Conservation (phyloP, 2,113 vertebrate species). For the Brachyhypopomus gauderio region DNA sequence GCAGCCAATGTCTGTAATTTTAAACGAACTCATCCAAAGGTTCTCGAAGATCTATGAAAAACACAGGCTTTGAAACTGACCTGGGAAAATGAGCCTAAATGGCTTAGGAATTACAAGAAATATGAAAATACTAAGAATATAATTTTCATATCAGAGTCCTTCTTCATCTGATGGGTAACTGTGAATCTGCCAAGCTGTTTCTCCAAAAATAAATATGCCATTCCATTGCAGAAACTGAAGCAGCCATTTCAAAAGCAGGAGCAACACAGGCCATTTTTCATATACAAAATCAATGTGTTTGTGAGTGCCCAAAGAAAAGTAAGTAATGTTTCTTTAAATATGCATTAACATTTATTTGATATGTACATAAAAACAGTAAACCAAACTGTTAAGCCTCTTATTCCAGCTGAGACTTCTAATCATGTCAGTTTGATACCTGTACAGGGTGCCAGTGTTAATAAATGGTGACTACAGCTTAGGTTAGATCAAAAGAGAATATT, state of each 20-base stretch:
- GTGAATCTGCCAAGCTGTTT: constrained; percentile 6
- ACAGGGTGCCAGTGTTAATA: background rate
- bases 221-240: constrained; percentile 12
- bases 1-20: background rate
- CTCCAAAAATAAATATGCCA: constrained; percentile 33
- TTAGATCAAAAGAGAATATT: background rate
- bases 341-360: background rate
- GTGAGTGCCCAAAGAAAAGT: background rate
- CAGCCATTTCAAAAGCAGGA: background rate
- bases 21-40: background rate
- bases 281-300: background rate
- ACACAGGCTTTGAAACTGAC: background rate
- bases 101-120: background rate
- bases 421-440: background rate
- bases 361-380: background rate
- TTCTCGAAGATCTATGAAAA: background rate
- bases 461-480: background rate
- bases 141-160: background rate
- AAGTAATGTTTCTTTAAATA: background rate
- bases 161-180: background rate
- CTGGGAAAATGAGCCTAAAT: constrained; percentile 10
- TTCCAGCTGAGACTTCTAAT: background rate
- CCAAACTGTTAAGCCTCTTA: background rate
- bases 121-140: background rate
- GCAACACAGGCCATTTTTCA: background rate